Conservation (phyloP, 1,140 invertebrate species). For the Heliconius hewitsoni region DNA sequence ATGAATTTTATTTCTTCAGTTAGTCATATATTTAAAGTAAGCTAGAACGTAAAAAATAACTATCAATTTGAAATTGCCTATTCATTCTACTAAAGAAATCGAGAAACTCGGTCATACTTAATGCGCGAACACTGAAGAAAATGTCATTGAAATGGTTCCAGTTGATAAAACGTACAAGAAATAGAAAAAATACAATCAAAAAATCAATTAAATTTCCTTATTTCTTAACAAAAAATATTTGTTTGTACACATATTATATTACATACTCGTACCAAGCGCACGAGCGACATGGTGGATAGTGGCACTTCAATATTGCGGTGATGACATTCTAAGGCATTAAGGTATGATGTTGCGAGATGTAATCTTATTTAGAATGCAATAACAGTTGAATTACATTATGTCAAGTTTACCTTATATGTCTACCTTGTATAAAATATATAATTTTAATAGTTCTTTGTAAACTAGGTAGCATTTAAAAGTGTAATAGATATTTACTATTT, state of each 20-base stretch:
- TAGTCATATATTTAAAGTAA: neutral
- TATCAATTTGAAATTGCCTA: neutral
- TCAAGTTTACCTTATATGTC: neutral
- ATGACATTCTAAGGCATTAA: constrained; percentile 6
- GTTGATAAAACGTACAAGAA: neutral
- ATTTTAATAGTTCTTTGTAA: neutral
- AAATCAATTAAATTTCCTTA: neutral
- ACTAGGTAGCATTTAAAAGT: no score
- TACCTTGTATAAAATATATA: neutral
- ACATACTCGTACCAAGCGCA: neutral
- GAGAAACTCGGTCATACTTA: neutral
- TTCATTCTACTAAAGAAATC: no score
- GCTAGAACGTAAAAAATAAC: neutral
- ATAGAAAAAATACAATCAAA: no score
- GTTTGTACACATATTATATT: neutral
- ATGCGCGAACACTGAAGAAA: neutral
- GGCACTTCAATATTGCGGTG: constrained; percentile 12
- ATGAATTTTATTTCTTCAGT: neutral
- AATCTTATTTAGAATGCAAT: constrained; percentile 22
- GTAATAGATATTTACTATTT: no score
- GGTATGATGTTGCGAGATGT: constrained; percentile 5
- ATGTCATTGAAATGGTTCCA: neutral
- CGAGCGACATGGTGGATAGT: neutral
- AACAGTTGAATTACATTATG: constrained; percentile 5
- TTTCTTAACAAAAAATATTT: neutral